A percentile compares a stretch with the other conserved stretches of the same genome.
These are phyloP conservation scores for Procavia capensis DNA, from an alignment of 2,113 vertebrate genomes.

Conservation along the genomic window DNA sequence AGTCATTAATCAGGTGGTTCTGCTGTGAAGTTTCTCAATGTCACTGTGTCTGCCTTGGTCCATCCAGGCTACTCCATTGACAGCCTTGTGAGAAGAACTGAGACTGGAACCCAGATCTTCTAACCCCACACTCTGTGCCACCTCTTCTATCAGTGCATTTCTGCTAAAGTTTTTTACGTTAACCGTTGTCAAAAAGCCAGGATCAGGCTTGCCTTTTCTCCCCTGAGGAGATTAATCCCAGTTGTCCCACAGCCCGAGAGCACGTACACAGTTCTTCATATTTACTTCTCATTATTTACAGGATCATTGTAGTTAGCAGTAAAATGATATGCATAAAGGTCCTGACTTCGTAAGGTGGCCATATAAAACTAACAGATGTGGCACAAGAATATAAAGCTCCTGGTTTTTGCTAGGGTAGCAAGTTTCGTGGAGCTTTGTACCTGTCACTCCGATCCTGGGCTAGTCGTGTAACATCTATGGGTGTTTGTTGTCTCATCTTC, in stretches of 20 bases:
- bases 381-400: background rate
- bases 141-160: background rate
- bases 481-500: background rate
- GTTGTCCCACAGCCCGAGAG: background rate
- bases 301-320: background rate
- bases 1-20: accelerated
- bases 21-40: accelerated
- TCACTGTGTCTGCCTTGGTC: background rate
- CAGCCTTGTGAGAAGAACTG: background rate
- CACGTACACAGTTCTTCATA: background rate
- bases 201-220: background rate
- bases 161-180: background rate
- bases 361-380: background rate
- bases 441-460: background rate
- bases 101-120: too few species aligned
- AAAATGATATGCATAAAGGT: background rate
- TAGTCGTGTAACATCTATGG: background rate
- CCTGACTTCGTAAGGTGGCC: background rate
- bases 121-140: background rate
- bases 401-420: background rate
- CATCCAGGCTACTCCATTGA: too few species aligned
- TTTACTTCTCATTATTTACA: background rate
- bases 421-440: background rate
- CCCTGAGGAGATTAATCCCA: background rate
- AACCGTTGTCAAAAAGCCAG: background rate